A percentile compares a stretch with the other conserved stretches of the same genome.
phyloP scores from a whole-genome alignment of 1,140 invertebrate genomes.

The Drosophila virilis region DNA sequence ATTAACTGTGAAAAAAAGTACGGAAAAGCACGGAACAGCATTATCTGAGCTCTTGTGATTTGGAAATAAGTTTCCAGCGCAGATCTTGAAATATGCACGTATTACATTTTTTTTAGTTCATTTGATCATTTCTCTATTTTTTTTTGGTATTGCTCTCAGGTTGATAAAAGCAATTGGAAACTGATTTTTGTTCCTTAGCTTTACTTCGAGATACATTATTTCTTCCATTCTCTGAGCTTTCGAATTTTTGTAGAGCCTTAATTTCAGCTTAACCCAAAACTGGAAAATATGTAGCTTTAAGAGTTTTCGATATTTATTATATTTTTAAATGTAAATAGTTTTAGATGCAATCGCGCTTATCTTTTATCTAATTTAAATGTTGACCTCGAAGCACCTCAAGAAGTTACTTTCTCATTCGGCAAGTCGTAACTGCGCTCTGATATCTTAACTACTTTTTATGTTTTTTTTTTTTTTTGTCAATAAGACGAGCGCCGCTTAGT shows the following conservation, averaged over 20 bases:
- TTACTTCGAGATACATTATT: no score
- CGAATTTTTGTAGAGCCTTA: no score
- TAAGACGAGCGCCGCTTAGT: conserved; percentile 8
- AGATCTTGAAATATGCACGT: background rate
- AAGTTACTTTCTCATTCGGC: conserved; percentile 14
- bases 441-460: conserved; percentile 18
- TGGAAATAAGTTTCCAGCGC: background rate
- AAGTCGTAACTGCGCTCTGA: conserved; percentile 1
- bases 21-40: no score
- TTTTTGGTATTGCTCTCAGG: background rate
- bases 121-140: background rate
- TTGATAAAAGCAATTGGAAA: background rate
- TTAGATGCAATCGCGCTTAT: background rate
- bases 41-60: background rate
- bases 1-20: no score
- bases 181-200: background rate
- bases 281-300: no score
- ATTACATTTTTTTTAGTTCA: background rate
- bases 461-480: conserved; percentile 4
- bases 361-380: background rate
- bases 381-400: background rate
- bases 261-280: no score
- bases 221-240: no score
- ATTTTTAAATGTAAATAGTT: no score
- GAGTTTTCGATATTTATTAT: no score